Percentiles rank a stretch among this genome's conserved stretches.
Evolutionary conservation across 2,888 invertebrate species (phyloP).

Genomic region (Caenorhabditis uteleia): DNA sequence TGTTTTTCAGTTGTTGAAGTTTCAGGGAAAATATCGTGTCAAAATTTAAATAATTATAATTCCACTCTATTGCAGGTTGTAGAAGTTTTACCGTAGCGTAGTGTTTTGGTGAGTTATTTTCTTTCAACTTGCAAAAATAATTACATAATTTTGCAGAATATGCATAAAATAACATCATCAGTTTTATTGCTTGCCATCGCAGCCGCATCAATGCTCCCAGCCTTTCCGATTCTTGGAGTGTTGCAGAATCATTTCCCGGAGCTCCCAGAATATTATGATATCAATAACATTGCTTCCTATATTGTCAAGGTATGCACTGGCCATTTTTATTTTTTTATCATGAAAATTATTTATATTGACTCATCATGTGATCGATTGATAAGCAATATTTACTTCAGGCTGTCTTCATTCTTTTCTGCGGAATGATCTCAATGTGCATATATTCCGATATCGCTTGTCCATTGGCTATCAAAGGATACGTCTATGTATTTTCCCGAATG

Average conservation of each 20-base stretch:
- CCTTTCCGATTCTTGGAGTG: conserved; percentile 24
- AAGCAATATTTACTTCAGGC: conserved; percentile 13
- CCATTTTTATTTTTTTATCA: neutral
- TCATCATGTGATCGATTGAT: neutral
- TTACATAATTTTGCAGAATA: too few relatives aligned
- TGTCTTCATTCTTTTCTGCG: conserved; percentile 5
- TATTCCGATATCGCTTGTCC: conserved; percentile 34
- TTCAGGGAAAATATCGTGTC: too few relatives aligned
- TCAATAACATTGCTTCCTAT: neutral
- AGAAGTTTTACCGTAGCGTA: too few relatives aligned
- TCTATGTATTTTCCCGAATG: conserved; percentile 17
- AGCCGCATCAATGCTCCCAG: conserved; percentile 16
- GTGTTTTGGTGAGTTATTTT: too few relatives aligned
- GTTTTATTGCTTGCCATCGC: conserved; percentile 11
- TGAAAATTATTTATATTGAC: neutral
- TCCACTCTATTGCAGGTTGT: too few relatives aligned
- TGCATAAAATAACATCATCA: conserved; percentile 8
- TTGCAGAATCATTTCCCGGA: conserved; percentile 23
- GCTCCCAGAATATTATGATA: conserved; percentile 6
- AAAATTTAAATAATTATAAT: too few relatives aligned
- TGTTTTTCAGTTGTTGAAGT: too few relatives aligned
- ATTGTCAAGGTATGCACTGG: neutral
- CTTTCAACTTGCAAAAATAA: too few relatives aligned
- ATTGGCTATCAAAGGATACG: conserved; percentile 23
- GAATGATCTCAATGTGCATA: conserved; percentile 23